Base-by-base conservation (phyloP, 2,888 invertebrate species). In the Scaptomyza cyrtandrae region DNA sequence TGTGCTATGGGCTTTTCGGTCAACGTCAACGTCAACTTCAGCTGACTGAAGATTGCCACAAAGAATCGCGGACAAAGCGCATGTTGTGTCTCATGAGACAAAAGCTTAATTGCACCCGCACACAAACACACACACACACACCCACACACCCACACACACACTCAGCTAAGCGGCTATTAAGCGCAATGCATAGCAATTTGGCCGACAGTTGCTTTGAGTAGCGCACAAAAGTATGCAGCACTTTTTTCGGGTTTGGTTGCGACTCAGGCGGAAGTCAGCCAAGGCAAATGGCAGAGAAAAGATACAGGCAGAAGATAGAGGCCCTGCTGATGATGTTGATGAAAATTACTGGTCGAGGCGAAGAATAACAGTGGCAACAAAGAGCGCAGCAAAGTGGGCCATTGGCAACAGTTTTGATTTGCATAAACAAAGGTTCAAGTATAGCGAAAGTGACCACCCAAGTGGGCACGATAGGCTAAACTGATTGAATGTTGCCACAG, bases 351-450 rank as follows among this genome's bases (percentile, higher is more conserved):
- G 55, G 67, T 61, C 73, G 63, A 16, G 41, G 2, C 3, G 52
- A 49, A 46, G 55, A 76, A 53, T 55, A 63, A 37, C 43, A 44
- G 27, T 54, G 55, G 58, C 55, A 72, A 64, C 63, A 77, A 63
- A 49, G 67, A 50, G 27, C 14, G 45, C 54, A 29, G 50, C 57
- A 62, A 75, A 73, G 81, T 82, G 87, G 87, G 82, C 81, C 85
- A 82, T 86, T 87, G 82, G 82, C 80, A 84, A 79, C 82, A 74
- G 72, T 84, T 84, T 78, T 87, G 83, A 84, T 84, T 84, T 84
- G 79, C 83, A 84, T 87, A 84, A 87, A 84, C 83, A 84, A 84
- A 78, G 83, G 83, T 85, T 84, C 83, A 84, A 87, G 83, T 84
- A 85, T 74, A 77, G 71, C 72, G 61, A 84, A 82, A 78, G 79